These are phyloP conservation scores for Chlorocebus sabaeus DNA, from an alignment of 2,113 vertebrate genomes.

Conservation along the genomic window DNA sequence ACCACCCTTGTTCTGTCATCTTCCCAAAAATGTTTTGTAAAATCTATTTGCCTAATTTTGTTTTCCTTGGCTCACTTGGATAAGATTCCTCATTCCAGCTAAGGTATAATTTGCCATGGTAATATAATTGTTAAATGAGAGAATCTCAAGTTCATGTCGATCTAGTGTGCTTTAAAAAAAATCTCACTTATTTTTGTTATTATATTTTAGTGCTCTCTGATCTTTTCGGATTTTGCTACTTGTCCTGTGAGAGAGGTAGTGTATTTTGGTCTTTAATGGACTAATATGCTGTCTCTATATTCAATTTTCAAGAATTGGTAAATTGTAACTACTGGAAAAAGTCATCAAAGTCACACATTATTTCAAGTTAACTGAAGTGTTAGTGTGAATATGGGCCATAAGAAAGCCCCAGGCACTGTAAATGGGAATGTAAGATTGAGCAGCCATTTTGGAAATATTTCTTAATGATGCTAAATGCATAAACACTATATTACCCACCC, in stretches of 20 bases:
- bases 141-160: not conserved
- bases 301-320: not conserved
- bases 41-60: not conserved
- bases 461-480: not conserved
- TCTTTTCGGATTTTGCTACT: not conserved
- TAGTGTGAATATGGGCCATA: not conserved
- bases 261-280: not conserved
- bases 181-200: not conserved
- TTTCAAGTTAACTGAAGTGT: not conserved
- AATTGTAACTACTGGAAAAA: not conserved
- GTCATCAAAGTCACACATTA: not conserved
- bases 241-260: not conserved
- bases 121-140: not conserved
- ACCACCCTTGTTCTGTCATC: not conserved
- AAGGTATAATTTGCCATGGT: not conserved
- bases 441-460: not conserved
- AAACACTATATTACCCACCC: not conserved
- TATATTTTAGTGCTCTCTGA: not conserved
- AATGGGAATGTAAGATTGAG: not conserved
- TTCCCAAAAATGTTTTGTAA: not conserved
- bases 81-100: not conserved
- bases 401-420: not conserved
- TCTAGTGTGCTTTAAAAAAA: not conserved
- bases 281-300: accelerated
- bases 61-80: not conserved